A percentile compares a stretch with the other conserved stretches of the same genome.
Conservation (phyloP, 2,113 vertebrate genomes). For the Seriola rivoliana region DNA sequence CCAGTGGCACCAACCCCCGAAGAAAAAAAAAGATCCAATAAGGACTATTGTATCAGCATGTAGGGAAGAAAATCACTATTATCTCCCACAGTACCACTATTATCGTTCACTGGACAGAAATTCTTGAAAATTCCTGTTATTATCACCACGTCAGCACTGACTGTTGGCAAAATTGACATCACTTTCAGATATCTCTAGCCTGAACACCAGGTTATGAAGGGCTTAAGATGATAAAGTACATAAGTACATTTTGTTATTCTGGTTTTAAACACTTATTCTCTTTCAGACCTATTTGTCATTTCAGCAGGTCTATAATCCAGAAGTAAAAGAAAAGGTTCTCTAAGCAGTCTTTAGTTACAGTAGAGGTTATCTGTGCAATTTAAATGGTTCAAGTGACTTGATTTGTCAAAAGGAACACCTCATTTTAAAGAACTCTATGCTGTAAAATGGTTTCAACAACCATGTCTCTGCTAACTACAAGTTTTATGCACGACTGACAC, state of each 20-base stretch:
- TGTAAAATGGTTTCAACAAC: constrained; percentile 3
- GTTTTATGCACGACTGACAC: background rate
- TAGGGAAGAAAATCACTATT: constrained; percentile 34
- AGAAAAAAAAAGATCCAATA: constrained; percentile 40
- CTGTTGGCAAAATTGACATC: constrained; percentile 37
- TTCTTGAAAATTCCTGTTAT: constrained; percentile 41
- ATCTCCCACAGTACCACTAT: constrained; percentile 9
- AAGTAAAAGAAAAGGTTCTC: constrained; percentile 17
- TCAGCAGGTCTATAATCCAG: constrained; percentile 28
- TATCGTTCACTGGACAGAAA: constrained; percentile 13
- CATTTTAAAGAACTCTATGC: background rate
- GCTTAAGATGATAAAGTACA: constrained; percentile 36
- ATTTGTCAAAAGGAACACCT: constrained; percentile 9
- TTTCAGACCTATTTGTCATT: constrained; percentile 11
- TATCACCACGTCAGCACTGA: constrained; percentile 3
- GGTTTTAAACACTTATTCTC: constrained; percentile 36
- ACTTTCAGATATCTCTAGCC: constrained; percentile 37
- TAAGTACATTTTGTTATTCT: constrained; percentile 52
- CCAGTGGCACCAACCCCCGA: constrained; percentile 20
- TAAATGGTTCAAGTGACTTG: background rate
- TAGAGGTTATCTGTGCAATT: background rate
- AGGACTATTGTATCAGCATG: constrained; percentile 37
- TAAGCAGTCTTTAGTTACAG: background rate
- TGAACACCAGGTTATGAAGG: constrained; percentile 24
- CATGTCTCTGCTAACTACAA: background rate